A percentile compares a stretch with the other conserved stretches of the same genome.
Conservation (phyloP, 2,888 invertebrate genomes). For the Chloroclysta siterata region DNA sequence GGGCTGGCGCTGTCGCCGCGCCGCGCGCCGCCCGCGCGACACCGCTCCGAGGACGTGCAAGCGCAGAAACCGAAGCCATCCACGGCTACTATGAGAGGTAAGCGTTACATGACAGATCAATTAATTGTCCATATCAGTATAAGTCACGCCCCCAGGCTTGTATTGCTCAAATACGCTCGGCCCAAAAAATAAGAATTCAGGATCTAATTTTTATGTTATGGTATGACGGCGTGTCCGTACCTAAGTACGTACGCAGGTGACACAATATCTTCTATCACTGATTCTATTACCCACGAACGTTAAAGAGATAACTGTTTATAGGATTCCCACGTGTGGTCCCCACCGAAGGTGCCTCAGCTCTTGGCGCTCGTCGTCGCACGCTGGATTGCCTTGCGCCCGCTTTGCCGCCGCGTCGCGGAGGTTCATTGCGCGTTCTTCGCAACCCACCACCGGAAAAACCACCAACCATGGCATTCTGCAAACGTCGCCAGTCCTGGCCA, state of each 20-base stretch:
- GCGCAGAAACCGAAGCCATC: slow-evolving; percentile 71
- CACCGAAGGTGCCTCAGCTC: slow-evolving; percentile 87
- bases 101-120: background rate
- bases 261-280: background rate
- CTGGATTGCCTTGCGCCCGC: slow-evolving; percentile 87
- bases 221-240: too few species aligned
- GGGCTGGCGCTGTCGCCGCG: slow-evolving; percentile 91
- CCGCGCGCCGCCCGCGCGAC: slow-evolving; percentile 88
- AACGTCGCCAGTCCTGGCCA: slow-evolving; percentile 92
- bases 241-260: too few species aligned
- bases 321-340: slow-evolving; percentile 91
- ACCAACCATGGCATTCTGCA: slow-evolving; percentile 90
- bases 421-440: slow-evolving; percentile 85
- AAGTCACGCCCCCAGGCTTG: background rate
- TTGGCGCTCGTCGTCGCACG: slow-evolving; percentile 84
- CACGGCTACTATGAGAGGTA: slow-evolving; percentile 73
- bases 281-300: background rate
- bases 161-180: background rate
- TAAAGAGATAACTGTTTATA: background rate
- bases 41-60: slow-evolving; percentile 85
- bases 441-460: slow-evolving; percentile 85
- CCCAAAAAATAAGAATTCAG: too few species aligned
- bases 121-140: background rate
- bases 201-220: too few species aligned
- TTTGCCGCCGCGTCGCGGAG: slow-evolving; percentile 79